Evolutionary conservation across 1,140 invertebrate species (phyloP).

Genomic region (Drosophila mauritiana): DNA sequence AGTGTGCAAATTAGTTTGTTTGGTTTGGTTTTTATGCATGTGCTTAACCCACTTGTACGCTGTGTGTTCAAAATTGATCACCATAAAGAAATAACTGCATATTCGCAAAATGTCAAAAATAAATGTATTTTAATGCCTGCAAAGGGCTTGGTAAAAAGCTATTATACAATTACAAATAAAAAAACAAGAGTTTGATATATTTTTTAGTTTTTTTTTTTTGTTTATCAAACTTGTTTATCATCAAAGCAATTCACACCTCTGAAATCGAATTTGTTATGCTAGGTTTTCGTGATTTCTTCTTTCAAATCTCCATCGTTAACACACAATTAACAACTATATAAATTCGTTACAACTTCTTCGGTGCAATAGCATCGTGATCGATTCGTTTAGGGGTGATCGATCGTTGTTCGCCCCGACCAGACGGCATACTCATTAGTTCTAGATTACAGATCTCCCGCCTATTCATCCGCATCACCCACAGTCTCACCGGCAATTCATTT

Average conservation of each 20-base stretch:
- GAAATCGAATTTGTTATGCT: neutral
- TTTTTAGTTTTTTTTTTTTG: neutral
- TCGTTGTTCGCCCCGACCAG: neutral
- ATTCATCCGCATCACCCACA: constrained; percentile 16
- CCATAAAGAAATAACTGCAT: constrained; percentile 16
- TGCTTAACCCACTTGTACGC: constrained; percentile 70
- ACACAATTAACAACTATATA: constrained; percentile 19
- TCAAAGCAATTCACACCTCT: neutral
- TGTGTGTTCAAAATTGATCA: constrained; percentile 26
- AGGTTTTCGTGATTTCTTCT: neutral
- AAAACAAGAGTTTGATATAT: neutral
- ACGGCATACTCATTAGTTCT: constrained; percentile 19
- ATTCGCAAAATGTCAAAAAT: neutral
- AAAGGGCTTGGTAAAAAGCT: neutral
- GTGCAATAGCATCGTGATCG: constrained; percentile 14
- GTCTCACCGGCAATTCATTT: constrained; percentile 14
- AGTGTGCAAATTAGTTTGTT: constrained; percentile 71
- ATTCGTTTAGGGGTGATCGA: constrained; percentile 19
- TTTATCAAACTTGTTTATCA: neutral
- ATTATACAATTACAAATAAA: no score
- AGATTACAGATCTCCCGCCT: constrained; percentile 35
- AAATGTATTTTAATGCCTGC: neutral
- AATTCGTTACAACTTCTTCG: neutral
- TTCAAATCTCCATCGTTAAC: neutral
- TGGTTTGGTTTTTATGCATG: constrained; percentile 54